These are phyloP conservation scores for Narcine bancroftii DNA, from an alignment of 2,113 vertebrate species.

Conservation along the genomic window DNA sequence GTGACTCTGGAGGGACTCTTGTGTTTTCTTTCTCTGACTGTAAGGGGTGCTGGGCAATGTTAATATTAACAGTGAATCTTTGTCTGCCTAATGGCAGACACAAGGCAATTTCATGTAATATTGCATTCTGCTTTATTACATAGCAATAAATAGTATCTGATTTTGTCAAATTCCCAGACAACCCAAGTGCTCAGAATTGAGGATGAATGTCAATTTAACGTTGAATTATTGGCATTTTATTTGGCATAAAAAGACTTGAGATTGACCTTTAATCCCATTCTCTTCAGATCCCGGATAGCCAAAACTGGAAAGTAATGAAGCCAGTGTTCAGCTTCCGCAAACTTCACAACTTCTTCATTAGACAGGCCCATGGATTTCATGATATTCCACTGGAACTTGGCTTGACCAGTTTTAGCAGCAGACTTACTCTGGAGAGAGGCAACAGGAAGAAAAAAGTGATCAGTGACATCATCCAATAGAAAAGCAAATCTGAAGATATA, in stretches of 20 bases:
- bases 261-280: slow-evolving; percentile 86
- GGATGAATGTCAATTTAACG: not conserved
- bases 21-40: too few relatives aligned
- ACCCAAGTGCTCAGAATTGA: not conserved
- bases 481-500: not conserved
- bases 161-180: not conserved
- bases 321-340: slow-evolving; percentile 89
- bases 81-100: too few relatives aligned
- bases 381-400: slow-evolving; percentile 89
- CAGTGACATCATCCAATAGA: not conserved
- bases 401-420: slow-evolving; percentile 72
- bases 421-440: slow-evolving; percentile 76
- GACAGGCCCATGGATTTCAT: slow-evolving; percentile 85
- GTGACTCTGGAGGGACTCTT: too few relatives aligned
- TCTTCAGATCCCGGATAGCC: slow-evolving; percentile 80
- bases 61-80: too few relatives aligned
- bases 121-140: too few relatives aligned
- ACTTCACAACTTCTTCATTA: slow-evolving; percentile 73
- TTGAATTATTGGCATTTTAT: not conserved
- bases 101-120: too few relatives aligned
- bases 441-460: slow-evolving; percentile 25
- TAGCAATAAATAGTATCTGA: too few relatives aligned
- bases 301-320: slow-evolving; percentile 89
- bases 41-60: too few relatives aligned
- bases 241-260: not conserved